These are phyloP conservation scores for Timandra comae DNA, from an alignment of 2,888 invertebrate species.

Conservation along the genomic window DNA sequence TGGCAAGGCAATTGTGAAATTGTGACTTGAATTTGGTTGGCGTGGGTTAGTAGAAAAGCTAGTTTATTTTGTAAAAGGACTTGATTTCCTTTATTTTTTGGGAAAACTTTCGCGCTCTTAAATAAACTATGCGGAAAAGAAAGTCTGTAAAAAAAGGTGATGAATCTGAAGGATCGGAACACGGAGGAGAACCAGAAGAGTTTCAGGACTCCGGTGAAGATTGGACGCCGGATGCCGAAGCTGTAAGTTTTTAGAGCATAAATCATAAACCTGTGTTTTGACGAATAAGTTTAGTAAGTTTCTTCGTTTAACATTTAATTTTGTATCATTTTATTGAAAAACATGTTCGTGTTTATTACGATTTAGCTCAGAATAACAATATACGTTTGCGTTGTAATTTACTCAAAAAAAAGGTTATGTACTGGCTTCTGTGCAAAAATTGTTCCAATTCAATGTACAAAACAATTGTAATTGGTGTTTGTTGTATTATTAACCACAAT, in stretches of 20 bases:
- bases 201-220: constrained; percentile 75
- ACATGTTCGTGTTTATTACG: no score
- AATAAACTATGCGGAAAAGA: constrained; percentile 57
- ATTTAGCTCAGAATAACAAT: no score
- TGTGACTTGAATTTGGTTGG: not conserved
- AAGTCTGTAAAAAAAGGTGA: constrained; percentile 66
- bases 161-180: constrained; percentile 68
- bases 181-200: constrained; percentile 68
- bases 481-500: no score
- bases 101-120: constrained; percentile 14
- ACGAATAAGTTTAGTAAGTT: no score
- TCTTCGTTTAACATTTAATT: not conserved
- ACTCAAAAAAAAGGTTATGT: no score
- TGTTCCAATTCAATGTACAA: no score
- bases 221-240: constrained; percentile 74
- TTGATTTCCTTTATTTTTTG: not conserved
- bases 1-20: no score
- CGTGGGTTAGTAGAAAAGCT: constrained; percentile 1
- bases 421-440: no score
- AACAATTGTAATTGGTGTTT: no score
- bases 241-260: constrained; percentile 54
- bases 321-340: no score
- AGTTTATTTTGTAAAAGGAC: not conserved
- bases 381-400: no score
- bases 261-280: no score